Conservation (phyloP, 2,113 vertebrate species). For the Notarius quadriscutis region DNA sequence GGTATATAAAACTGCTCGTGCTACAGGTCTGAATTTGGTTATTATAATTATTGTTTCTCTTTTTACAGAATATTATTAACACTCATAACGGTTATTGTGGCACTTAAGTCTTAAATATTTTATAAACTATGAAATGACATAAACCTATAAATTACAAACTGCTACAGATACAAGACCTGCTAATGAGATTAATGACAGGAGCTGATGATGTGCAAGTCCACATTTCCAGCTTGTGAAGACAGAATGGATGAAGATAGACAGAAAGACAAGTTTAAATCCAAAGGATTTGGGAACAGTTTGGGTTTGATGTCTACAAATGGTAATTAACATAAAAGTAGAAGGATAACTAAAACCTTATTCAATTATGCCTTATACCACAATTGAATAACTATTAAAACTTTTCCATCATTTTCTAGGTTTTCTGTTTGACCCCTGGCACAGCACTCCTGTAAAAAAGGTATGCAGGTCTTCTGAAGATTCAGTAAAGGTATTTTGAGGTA, state of each 20-base stretch:
- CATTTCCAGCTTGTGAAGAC: not conserved
- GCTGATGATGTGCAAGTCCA: conserved; percentile 8
- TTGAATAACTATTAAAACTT: not conserved
- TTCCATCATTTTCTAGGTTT: conserved; percentile 32
- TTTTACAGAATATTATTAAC: not conserved
- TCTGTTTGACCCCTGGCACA: conserved; percentile 55
- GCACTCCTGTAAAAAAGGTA: conserved; percentile 58
- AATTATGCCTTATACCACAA: too few relatives aligned
- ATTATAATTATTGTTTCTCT: not conserved
- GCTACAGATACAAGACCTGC: not conserved
- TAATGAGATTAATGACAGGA: not conserved
- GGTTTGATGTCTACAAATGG: not conserved
- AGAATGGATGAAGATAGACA: conserved; percentile 28
- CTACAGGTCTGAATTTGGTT: not conserved
- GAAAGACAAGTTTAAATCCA: not conserved
- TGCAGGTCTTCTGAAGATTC: not conserved
- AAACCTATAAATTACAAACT: not conserved
- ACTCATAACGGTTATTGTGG: not conserved
- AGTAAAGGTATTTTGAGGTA: not conserved
- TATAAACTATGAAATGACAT: not conserved
- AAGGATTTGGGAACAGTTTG: not conserved
- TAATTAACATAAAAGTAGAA: not conserved
- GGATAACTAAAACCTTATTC: not conserved
- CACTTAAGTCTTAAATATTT: not conserved
- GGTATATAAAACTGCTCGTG: not conserved